These are phyloP conservation scores for Meloidogyne floridensis DNA, from an alignment of 1,140 invertebrate species.

Conservation along the genomic window DNA sequence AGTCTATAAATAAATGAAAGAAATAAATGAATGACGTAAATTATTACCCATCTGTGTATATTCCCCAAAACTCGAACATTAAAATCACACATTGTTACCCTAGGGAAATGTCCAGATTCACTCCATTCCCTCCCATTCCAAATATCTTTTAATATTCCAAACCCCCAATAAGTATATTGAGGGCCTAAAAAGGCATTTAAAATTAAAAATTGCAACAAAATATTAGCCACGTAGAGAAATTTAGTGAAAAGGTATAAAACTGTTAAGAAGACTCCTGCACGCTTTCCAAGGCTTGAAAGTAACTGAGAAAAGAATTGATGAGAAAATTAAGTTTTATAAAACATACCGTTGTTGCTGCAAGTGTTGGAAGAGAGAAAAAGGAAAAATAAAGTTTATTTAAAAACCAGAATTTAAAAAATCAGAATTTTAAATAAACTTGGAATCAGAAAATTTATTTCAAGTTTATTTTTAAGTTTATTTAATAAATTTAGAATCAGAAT, in stretches of 20 bases:
- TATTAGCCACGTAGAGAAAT: slow-evolving; percentile 68
- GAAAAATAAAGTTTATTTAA: background rate
- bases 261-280: slow-evolving; percentile 68
- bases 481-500: no score
- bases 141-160: slow-evolving; percentile 67
- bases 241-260: slow-evolving; percentile 69
- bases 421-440: no score
- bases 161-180: slow-evolving; percentile 69
- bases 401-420: no score
- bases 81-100: slow-evolving; percentile 70
- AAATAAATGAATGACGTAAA: no score
- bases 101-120: slow-evolving; percentile 57
- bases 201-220: slow-evolving; percentile 69
- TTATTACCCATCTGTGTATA: slow-evolving; percentile 56
- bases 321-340: background rate
- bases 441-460: no score
- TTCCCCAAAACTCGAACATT: slow-evolving; percentile 66
- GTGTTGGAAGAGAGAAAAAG: no score
- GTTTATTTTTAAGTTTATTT: no score
- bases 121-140: slow-evolving; percentile 67
- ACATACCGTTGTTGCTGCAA: background rate
- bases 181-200: slow-evolving; percentile 69
- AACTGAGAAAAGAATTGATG: slow-evolving; percentile 37
- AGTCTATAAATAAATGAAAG: slow-evolving; percentile 30
- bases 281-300: slow-evolving; percentile 63